Conservation (phyloP, 2,113 vertebrate genomes). For the Cheirogaleus medius region DNA sequence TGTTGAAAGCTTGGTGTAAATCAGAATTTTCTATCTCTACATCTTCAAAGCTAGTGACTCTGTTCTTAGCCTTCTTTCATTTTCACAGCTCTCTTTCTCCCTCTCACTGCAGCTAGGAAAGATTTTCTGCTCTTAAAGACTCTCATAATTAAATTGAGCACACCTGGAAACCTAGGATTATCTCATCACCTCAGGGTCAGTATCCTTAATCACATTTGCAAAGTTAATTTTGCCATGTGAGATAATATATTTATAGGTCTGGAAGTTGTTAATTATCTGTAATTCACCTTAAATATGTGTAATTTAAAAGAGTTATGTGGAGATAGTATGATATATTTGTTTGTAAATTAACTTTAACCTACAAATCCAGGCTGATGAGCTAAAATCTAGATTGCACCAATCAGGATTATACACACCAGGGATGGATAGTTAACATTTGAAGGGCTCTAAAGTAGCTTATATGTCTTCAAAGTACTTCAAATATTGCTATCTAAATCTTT, state of each 20-base stretch:
- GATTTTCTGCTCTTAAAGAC: not conserved
- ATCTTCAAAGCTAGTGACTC: not conserved
- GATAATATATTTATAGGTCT: not conserved
- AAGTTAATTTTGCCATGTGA: not conserved
- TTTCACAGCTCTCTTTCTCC: not conserved
- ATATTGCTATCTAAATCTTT: not conserved
- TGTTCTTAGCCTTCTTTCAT: not conserved
- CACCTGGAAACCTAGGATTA: too few relatives aligned
- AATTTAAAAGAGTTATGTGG: not conserved
- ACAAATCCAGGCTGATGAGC: not conserved
- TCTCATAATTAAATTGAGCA: not conserved
- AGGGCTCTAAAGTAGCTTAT: not conserved
- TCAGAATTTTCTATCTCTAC: not conserved
- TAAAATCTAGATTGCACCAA: not conserved
- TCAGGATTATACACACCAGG: not conserved
- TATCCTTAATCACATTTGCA: not conserved
- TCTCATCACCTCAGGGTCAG: not conserved
- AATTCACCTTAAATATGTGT: not conserved
- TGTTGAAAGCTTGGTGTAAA: not conserved
- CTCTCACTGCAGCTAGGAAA: not conserved
- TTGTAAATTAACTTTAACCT: not conserved
- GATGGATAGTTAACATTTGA: not conserved
- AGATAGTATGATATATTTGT: not conserved
- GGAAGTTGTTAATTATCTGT: not conserved
- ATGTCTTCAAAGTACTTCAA: not conserved